These are phyloP conservation scores for Scrobipalpa costella DNA, from an alignment of 2,888 invertebrate genomes.

Conservation along the genomic window DNA sequence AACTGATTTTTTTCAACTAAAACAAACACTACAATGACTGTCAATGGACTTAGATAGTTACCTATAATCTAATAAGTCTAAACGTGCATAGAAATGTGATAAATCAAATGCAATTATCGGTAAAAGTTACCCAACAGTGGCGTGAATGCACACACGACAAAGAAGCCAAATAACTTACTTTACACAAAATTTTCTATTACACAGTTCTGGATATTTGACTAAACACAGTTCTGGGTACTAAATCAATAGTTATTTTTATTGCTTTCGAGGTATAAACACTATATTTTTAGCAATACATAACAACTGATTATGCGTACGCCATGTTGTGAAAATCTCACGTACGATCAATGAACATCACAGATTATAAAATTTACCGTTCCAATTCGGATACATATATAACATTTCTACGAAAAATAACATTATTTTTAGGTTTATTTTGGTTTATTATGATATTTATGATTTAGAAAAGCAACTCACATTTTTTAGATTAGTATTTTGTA, in stretches of 20 bases:
- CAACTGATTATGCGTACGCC: slow-evolving; percentile 67
- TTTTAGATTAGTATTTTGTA: no score
- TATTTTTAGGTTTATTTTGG: not conserved
- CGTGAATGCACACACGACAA: slow-evolving; percentile 40
- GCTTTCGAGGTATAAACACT: slow-evolving; percentile 36
- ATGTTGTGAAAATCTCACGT: slow-evolving; percentile 59
- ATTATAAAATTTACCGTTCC: not conserved
- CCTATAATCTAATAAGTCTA: slow-evolving; percentile 53
- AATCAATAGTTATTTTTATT: slow-evolving; percentile 32
- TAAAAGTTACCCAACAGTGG: slow-evolving; percentile 43
- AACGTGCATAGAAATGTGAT: slow-evolving; percentile 55
- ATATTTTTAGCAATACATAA: slow-evolving; percentile 43
- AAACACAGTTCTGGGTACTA: slow-evolving; percentile 22
- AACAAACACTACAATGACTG: slow-evolving; percentile 28
- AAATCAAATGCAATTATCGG: slow-evolving; percentile 50
- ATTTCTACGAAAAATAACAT: no score
- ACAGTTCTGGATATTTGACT: slow-evolving; percentile 24
- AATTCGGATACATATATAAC: slow-evolving; percentile 18
- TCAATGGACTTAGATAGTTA: not conserved
- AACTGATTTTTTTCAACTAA: slow-evolving; percentile 26
- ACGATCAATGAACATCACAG: slow-evolving; percentile 20
- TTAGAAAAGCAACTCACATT: no score
- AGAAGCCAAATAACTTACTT: slow-evolving; percentile 29
- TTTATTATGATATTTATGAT: no score
- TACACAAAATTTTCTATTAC: slow-evolving; percentile 23